Evolutionary conservation across 2,888 invertebrate genomes (phyloP).

Genomic region (Candidula unifasciata): DNA sequence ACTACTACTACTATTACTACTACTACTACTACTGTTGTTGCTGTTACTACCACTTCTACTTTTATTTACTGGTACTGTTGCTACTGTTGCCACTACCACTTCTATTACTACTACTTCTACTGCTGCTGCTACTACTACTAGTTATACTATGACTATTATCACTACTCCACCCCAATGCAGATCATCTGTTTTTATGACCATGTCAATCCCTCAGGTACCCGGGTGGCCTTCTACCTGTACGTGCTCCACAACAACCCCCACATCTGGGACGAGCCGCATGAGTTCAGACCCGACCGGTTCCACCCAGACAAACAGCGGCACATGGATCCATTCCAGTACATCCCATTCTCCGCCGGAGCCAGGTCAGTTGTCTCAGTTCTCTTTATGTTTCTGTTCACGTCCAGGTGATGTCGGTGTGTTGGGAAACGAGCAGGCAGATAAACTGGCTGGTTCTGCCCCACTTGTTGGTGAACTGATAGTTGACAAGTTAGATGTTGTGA

Average conservation of each 20-base stretch:
- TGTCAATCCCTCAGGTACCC: constrained; percentile 40
- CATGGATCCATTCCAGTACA: constrained; percentile 65
- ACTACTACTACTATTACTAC: neutral
- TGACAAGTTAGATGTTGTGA: too few species aligned
- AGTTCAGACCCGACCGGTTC: constrained; percentile 67
- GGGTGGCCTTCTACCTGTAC: constrained; percentile 60
- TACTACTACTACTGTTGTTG: neutral
- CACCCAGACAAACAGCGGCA: constrained; percentile 59
- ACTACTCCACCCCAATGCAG: neutral
- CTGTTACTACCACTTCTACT: neutral
- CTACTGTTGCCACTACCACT: neutral
- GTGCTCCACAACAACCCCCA: constrained; percentile 64
- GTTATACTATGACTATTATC: constrained; percentile 5
- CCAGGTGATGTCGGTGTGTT: too few species aligned
- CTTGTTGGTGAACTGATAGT: neutral
- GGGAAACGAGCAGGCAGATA: too few species aligned
- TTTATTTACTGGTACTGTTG: neutral
- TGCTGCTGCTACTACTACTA: constrained; percentile 28
- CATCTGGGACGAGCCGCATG: constrained; percentile 63
- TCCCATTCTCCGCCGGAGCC: constrained; percentile 74
- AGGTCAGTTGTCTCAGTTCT: constrained; percentile 37
- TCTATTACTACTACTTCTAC: neutral
- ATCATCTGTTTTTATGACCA: too few species aligned
- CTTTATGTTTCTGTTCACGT: neutral
- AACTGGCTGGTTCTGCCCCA: neutral